Conservation (phyloP, 2,888 invertebrate genomes). For the Temnothorax ravouxi region DNA sequence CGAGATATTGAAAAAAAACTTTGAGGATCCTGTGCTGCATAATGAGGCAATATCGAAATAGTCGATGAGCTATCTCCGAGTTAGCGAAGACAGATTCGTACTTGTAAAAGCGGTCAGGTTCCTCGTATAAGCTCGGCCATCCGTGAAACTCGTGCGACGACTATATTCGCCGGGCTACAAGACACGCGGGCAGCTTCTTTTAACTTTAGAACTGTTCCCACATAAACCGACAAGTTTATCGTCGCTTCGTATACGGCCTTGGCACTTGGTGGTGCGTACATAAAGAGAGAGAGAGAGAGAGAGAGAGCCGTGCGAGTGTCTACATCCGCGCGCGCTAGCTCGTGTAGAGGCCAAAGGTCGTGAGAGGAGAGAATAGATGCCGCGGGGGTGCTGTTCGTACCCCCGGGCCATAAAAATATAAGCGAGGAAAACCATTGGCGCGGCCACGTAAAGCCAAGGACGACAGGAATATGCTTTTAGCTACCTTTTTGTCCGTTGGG, state of each 20-base stretch:
- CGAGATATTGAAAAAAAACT: no score
- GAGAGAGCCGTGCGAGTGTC: conserved; percentile 42
- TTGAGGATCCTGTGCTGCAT: no score
- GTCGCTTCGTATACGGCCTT: conserved; percentile 59
- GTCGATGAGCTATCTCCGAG: background rate
- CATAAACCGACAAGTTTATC: conserved; percentile 75
- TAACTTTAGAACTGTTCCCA: conserved; percentile 71
- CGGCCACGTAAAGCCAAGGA: conserved; percentile 78
- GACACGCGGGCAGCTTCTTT: conserved; percentile 45
- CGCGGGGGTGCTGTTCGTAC: conserved; percentile 65
- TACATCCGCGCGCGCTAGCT: conserved; percentile 44
- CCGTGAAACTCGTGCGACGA: conserved; percentile 44
- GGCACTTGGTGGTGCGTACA: conserved; percentile 41
- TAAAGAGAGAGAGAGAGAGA: conserved; percentile 27
- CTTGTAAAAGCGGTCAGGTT: conserved; percentile 22
- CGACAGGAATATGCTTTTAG: conserved; percentile 83
- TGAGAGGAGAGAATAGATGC: conserved; percentile 60
- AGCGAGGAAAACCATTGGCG: conserved; percentile 65
- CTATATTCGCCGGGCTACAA: conserved; percentile 16
- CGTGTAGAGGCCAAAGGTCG: conserved; percentile 44
- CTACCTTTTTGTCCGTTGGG: conserved; percentile 72
- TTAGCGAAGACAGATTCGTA: conserved; percentile 27
- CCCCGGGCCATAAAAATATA: conserved; percentile 80
- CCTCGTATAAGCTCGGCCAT: conserved; percentile 50
- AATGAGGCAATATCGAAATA: background rate